Base-by-base conservation (phyloP, 1,140 invertebrate genomes). In the Hesperophylax magnus region DNA sequence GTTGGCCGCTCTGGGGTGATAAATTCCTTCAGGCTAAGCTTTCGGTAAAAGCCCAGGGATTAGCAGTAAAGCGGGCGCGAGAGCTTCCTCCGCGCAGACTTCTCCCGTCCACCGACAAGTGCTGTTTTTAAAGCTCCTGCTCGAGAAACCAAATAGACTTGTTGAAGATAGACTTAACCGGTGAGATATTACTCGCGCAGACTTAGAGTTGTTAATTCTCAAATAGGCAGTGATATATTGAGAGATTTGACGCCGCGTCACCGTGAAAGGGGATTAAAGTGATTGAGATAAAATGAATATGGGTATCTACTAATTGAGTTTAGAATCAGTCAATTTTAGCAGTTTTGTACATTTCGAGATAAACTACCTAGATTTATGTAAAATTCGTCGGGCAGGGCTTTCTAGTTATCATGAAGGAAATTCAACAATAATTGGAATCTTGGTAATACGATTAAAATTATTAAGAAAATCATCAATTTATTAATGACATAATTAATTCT, bases 21-120 rank as follows among this genome's bases (percentile, higher is more conserved):
- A 78, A 78, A 78, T 78, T 47, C 67, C 34, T 39, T 20, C 39
- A 20, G 31, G 67, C 67, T 78, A 65, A 78, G 76, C 61, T 67
- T 31, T 18, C 15, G n/a, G 22, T 67, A 53, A 78, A 65, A 78
- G 76, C 76, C 39, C 52, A 15, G 31, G 52, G 77, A 79, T 79
- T 79, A 79, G 77, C 22, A 2, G 31, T 20, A n/a, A 58, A 65
- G 65, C 65, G 53, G 47, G 61, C 47, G 39, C 22, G 74, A 67
- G 65, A 78, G 76, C 65, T 79, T 31, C 58, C 47, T 71, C 71
- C 58, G 77, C 52, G n/a, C 52, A 15, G 34, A 56, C 22, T 47
- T 77, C 24, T 18, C 58, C 72, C 72, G 22, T 24, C 53, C 52
- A 15, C 31, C 20, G 53, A 75, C 72, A 77, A 77, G 56, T 77